Percentiles rank a stretch among this genome's conserved stretches.
Evolutionary conservation across 2,113 vertebrate genomes (phyloP).

Genomic region (Hucho hucho): DNA sequence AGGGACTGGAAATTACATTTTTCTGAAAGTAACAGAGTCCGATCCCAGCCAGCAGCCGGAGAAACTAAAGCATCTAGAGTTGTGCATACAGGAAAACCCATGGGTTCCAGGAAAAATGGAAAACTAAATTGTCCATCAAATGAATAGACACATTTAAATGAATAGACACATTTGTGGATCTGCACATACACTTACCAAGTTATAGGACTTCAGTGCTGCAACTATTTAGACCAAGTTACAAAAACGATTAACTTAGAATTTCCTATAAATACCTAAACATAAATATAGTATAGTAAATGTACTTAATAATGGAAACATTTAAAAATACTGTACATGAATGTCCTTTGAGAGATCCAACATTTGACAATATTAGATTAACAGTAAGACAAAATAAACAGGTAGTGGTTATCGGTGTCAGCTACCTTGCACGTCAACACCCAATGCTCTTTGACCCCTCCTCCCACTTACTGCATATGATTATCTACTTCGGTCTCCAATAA

Average conservation of each 20-base stretch:
- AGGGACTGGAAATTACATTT: slow-evolving; percentile 67
- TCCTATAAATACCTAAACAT: slow-evolving; percentile 79
- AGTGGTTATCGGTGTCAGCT: slow-evolving; percentile 78
- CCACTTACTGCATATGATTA: slow-evolving; percentile 71
- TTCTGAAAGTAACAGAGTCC: slow-evolving; percentile 42
- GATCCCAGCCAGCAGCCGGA: slow-evolving; percentile 47
- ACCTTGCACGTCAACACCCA: slow-evolving; percentile 68
- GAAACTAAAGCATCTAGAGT: slow-evolving; percentile 30
- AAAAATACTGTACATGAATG: slow-evolving; percentile 74
- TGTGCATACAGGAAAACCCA: slow-evolving; percentile 33
- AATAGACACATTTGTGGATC: slow-evolving; percentile 21
- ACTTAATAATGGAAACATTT: slow-evolving; percentile 74
- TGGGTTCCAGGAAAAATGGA: slow-evolving; percentile 23
- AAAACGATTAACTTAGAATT: slow-evolving; percentile 67
- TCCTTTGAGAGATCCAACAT: slow-evolving; percentile 69
- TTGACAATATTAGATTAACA: slow-evolving; percentile 78
- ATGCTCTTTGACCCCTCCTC: slow-evolving; percentile 58
- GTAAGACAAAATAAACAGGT: slow-evolving; percentile 68
- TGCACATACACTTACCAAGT: slow-evolving; percentile 40
- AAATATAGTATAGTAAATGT: slow-evolving; percentile 88
- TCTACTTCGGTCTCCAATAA: slow-evolving; percentile 61
- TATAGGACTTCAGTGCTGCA: slow-evolving; percentile 55
- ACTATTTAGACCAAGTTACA: slow-evolving; percentile 45
- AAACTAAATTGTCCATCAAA: slow-evolving; percentile 8
- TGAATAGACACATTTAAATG: no score